Evolutionary conservation across 2,797 vertebrate genomes (phyloP).

Genomic region (Clarias platycephalus): DNA sequence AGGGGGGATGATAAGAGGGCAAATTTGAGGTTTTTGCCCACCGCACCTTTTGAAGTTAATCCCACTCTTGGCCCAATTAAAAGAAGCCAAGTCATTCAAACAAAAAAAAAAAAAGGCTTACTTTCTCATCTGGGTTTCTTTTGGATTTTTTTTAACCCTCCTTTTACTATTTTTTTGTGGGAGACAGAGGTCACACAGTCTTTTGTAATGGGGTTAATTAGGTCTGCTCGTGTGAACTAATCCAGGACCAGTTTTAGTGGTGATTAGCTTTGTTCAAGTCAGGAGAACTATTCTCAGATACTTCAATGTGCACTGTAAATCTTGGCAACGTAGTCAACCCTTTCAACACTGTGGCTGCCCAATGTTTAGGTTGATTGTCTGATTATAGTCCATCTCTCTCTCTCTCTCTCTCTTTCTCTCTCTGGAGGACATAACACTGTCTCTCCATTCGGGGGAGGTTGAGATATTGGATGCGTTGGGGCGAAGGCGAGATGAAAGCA

Average conservation of each 20-base stretch:
- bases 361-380: conserved; percentile 24
- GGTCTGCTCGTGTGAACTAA: conserved; percentile 57
- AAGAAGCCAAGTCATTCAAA: conserved; percentile 57
- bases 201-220: conserved; percentile 68
- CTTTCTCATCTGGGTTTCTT: conserved; percentile 58
- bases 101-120: conserved; percentile 47
- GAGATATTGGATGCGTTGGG: conserved; percentile 57
- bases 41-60: conserved; percentile 62
- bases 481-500: conserved; percentile 75
- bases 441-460: conserved; percentile 59
- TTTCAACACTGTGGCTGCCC: conserved; percentile 48
- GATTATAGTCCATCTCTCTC: conserved; percentile 33
- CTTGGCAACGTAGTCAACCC: conserved; percentile 59
- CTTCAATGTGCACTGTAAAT: conserved; percentile 4
- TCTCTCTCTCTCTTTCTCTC: neutral
- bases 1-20: conserved; percentile 42
- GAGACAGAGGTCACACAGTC: conserved; percentile 60
- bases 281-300: conserved; percentile 33
- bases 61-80: conserved; percentile 64
- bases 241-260: conserved; percentile 30
- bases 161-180: conserved; percentile 34
- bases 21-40: conserved; percentile 44
- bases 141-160: conserved; percentile 56
- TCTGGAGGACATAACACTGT: conserved; percentile 30
- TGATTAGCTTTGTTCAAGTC: conserved; percentile 24